Evolutionary conservation across 2,113 vertebrate genomes (phyloP).

Genomic region (Passer montanus): DNA sequence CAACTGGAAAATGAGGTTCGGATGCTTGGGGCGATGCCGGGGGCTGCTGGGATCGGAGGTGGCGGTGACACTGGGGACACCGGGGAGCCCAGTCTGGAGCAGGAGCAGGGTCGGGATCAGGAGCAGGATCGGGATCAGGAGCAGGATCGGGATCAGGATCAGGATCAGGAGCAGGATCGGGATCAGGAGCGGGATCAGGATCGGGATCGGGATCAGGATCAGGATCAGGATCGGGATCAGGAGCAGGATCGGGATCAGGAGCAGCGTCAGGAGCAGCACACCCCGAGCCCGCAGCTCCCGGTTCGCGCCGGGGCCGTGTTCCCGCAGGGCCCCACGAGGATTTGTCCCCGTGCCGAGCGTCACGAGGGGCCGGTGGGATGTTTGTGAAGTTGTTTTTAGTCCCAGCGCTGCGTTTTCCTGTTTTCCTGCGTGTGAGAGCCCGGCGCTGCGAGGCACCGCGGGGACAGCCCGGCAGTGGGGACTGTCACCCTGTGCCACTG

Average conservation of each 20-base stretch:
- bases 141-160: no score
- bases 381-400: background rate
- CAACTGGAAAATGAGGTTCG: background rate
- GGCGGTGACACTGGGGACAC: accelerated
- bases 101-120: background rate
- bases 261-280: background rate
- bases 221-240: no score
- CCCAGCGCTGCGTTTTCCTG: background rate
- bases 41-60: background rate
- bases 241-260: no score
- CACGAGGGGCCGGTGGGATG: background rate
- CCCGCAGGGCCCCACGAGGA: background rate
- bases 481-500: no score
- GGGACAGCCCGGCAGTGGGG: background rate
- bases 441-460: background rate
- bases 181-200: no score
- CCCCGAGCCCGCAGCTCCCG: accelerated
- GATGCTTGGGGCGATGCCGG: background rate
- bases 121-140: no score
- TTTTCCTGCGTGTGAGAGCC: background rate
- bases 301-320: background rate
- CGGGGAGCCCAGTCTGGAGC: accelerated
- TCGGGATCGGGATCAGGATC: no score
- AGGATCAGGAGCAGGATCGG: no score
- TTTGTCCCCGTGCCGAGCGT: background rate